Evolutionary conservation across 2,113 vertebrate genomes (phyloP).

Genomic region (Lasiurus borealis): DNA sequence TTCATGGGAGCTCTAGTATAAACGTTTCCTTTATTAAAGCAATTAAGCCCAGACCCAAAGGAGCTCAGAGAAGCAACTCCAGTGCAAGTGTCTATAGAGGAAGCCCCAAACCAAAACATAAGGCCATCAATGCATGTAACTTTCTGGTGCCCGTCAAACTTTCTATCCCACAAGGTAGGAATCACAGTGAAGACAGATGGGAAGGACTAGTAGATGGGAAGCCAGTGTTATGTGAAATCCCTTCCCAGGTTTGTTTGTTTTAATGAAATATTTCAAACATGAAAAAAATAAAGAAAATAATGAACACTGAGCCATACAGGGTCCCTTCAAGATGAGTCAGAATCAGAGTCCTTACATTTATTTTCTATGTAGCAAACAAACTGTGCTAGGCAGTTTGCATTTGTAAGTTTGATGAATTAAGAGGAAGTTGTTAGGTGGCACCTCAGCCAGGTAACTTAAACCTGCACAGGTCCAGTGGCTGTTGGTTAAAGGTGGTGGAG

Average conservation of each 20-base stretch:
- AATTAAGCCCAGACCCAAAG: background rate
- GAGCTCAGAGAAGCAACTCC: background rate
- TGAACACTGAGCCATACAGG: background rate
- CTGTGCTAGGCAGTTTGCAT: background rate
- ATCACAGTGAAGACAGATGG: background rate
- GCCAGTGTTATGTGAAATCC: background rate
- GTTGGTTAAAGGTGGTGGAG: background rate
- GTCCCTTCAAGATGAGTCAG: background rate
- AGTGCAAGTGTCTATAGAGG: background rate
- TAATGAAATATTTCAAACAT: background rate
- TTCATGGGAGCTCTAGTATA: background rate
- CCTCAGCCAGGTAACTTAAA: background rate
- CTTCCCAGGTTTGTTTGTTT: background rate
- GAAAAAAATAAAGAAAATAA: background rate
- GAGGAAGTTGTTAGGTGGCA: slow-evolving; percentile 25
- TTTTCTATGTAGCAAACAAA: background rate
- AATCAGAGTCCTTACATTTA: background rate
- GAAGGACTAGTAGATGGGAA: background rate
- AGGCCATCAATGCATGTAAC: background rate
- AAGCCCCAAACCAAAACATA: background rate
- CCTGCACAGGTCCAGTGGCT: background rate
- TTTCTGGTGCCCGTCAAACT: background rate
- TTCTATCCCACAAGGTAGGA: background rate
- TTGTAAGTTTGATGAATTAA: background rate
- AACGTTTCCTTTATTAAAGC: background rate